Evolutionary conservation across 2,888 invertebrate species (phyloP).

Genomic region (Folsomia candida): DNA sequence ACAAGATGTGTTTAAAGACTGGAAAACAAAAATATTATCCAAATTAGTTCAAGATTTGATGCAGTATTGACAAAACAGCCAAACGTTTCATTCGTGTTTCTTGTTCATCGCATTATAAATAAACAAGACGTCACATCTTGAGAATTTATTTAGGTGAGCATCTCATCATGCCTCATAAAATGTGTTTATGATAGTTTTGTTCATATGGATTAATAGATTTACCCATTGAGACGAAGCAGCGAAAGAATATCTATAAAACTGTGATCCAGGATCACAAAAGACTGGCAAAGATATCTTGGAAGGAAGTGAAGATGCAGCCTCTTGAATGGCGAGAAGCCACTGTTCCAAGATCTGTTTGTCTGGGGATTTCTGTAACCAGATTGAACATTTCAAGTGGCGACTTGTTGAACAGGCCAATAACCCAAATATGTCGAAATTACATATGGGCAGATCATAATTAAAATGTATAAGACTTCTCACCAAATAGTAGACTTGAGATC

Average conservation of each 20-base stretch:
- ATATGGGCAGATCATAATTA: neutral
- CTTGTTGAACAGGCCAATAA: too few species aligned
- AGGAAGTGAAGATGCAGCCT: slow-evolving; percentile 52
- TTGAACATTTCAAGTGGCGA: too few species aligned
- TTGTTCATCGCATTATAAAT: neutral
- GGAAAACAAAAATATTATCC: slow-evolving; percentile 2
- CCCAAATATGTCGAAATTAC: neutral
- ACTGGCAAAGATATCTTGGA: slow-evolving; percentile 30
- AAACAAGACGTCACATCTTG: neutral
- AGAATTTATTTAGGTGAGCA: neutral
- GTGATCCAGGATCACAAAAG: slow-evolving; percentile 41
- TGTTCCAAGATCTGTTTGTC: slow-evolving; percentile 57
- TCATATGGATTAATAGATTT: too few species aligned
- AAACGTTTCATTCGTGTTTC: neutral
- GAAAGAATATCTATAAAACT: slow-evolving; percentile 41
- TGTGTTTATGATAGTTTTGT: too few species aligned
- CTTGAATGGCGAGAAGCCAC: slow-evolving; percentile 59
- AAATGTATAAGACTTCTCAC: slow-evolving; percentile 25
- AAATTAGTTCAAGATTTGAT: too few species aligned
- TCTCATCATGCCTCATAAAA: too few species aligned
- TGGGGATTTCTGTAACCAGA: slow-evolving; percentile 56
- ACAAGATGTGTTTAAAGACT: slow-evolving; percentile 41
- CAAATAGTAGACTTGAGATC: slow-evolving; percentile 49
- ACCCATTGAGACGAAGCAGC: slow-evolving; percentile 48
- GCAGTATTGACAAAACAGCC: too few species aligned